Evolutionary conservation across 2,797 vertebrate species (phyloP).

Genomic region (Sitta carolinensis): DNA sequence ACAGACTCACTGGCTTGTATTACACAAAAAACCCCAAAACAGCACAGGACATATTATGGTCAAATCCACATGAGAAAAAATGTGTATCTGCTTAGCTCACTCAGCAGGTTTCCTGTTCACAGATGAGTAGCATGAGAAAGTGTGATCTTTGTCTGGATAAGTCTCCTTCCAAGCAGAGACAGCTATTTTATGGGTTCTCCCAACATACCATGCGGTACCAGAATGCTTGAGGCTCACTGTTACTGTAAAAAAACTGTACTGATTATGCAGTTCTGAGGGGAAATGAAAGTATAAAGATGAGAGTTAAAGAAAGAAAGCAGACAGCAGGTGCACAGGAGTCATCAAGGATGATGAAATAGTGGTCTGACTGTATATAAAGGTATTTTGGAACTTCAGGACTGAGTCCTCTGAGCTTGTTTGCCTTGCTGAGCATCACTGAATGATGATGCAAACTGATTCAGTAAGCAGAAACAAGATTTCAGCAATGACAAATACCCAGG

Average conservation of each 20-base stretch:
- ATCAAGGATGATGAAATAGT: background rate
- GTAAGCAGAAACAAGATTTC: background rate
- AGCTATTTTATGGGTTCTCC: background rate
- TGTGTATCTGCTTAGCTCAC: background rate
- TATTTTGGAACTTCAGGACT: background rate
- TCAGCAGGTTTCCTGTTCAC: slow-evolving; percentile 15
- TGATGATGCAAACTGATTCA: background rate
- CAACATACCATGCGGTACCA: background rate
- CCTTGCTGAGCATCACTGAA: background rate
- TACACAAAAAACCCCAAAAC: background rate
- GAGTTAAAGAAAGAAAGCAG: background rate
- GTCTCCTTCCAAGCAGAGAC: background rate
- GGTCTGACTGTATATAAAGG: background rate
- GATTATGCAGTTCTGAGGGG: background rate
- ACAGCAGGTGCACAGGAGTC: background rate
- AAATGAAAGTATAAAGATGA: background rate
- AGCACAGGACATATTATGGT: background rate
- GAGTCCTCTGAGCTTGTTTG: background rate
- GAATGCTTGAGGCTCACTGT: background rate
- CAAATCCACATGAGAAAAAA: background rate
- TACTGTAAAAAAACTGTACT: background rate
- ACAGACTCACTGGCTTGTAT: background rate
- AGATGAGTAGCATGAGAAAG: background rate
- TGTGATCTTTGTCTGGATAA: background rate
- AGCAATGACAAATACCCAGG: background rate